These are phyloP conservation scores for Labroides dimidiatus DNA, from an alignment of 2,797 vertebrate species.

Conservation along the genomic window DNA sequence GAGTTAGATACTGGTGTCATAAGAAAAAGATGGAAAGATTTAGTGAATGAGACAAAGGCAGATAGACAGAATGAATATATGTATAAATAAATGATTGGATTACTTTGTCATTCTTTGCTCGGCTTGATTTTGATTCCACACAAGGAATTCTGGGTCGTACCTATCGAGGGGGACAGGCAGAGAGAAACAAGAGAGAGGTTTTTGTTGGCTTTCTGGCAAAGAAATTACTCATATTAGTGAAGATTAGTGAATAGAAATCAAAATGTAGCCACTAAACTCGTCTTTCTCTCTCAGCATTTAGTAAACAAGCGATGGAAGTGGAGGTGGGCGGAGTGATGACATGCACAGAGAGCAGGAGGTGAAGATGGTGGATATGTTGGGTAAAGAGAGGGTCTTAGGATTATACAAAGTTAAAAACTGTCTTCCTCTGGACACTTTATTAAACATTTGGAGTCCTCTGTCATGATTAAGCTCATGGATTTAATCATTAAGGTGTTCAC, in stretches of 20 bases:
- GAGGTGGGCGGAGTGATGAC: constrained; percentile 68
- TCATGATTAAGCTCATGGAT: too few species aligned
- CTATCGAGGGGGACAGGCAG: constrained; percentile 89
- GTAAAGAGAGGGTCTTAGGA: constrained; percentile 76
- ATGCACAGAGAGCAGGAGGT: constrained; percentile 75
- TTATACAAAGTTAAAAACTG: neutral
- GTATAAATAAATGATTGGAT: constrained; percentile 86
- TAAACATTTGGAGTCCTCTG: too few species aligned
- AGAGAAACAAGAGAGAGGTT: constrained; percentile 85
- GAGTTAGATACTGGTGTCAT: constrained; percentile 44
- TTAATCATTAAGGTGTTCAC: too few species aligned
- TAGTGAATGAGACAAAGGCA: constrained; percentile 76
- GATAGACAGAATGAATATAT: constrained; percentile 69
- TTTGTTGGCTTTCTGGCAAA: constrained; percentile 84
- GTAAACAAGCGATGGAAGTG: constrained; percentile 77
- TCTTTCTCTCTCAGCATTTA: constrained; percentile 79
- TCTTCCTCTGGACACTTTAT: neutral
- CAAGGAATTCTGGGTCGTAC: constrained; percentile 91
- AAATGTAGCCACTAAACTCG: constrained; percentile 70
- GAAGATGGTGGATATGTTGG: constrained; percentile 57
- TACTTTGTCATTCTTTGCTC: constrained; percentile 93
- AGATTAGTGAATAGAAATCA: constrained; percentile 65
- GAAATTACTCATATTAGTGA: constrained; percentile 71
- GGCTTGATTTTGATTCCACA: constrained; percentile 93
- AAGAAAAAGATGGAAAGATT: constrained; percentile 70